A percentile compares a stretch with the other conserved stretches of the same genome.
These are phyloP conservation scores for Elachura formosa DNA, from an alignment of 2,113 vertebrate species.

Conservation along the genomic window DNA sequence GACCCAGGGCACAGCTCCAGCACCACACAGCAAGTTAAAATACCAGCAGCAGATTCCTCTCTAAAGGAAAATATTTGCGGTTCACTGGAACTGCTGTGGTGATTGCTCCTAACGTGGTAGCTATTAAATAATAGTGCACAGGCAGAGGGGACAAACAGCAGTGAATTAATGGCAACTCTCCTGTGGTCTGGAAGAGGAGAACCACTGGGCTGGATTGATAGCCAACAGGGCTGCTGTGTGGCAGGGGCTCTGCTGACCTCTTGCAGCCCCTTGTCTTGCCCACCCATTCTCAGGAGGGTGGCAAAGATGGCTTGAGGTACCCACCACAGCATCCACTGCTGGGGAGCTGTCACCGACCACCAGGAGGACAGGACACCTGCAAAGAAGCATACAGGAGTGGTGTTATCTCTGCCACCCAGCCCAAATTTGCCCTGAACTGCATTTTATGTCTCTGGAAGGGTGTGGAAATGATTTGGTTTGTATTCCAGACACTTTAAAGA, in stretches of 20 bases:
- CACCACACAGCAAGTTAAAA: slow-evolving; percentile 20
- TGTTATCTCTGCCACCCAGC: background rate
- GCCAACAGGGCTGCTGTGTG: background rate
- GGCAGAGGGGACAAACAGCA: background rate
- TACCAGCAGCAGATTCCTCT: slow-evolving; percentile 27
- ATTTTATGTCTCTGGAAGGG: background rate
- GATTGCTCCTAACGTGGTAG: background rate
- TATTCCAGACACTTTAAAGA: background rate
- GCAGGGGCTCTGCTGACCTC: background rate
- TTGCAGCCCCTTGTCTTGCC: accelerated
- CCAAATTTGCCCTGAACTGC: background rate
- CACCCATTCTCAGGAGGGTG: accelerated
- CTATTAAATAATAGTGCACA: background rate
- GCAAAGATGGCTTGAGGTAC: background rate
- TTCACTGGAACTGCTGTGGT: slow-evolving; percentile 43
- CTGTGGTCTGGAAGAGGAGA: background rate
- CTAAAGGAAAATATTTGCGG: slow-evolving; percentile 33
- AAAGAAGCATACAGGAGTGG: background rate
- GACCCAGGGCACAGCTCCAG: slow-evolving; percentile 41
- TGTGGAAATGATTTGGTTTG: background rate
- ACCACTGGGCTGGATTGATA: background rate
- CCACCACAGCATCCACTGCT: slow-evolving; percentile 88
- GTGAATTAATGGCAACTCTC: background rate
- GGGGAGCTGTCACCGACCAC: slow-evolving; percentile 91
- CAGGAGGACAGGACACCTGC: slow-evolving; percentile 83